Conservation (phyloP, 1,140 invertebrate species). For the Prorops nasuta region DNA sequence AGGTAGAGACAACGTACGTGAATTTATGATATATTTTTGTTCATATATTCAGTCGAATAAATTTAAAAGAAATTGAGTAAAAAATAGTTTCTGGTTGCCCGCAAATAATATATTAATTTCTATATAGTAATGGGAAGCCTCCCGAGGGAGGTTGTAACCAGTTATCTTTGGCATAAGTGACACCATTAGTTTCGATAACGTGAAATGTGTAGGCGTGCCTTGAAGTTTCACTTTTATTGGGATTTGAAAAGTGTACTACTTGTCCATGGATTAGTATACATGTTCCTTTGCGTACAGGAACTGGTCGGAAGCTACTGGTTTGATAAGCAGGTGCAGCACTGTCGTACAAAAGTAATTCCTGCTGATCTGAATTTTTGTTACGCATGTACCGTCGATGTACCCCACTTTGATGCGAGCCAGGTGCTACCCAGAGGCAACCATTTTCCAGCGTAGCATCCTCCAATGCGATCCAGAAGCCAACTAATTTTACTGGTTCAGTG, state of each 20-base stretch:
- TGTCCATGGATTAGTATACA: constrained; percentile 89
- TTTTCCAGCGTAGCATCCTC: constrained; percentile 91
- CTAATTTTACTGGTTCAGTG: constrained; percentile 70
- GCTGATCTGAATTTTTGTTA: constrained; percentile 65
- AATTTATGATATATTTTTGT: no score
- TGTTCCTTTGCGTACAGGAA: constrained; percentile 80
- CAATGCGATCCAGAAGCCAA: constrained; percentile 93
- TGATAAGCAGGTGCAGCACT: constrained; percentile 69
- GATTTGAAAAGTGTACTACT: constrained; percentile 89
- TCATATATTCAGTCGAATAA: no score
- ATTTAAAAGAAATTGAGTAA: no score
- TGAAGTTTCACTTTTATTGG: constrained; percentile 79
- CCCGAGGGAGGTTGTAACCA: constrained; percentile 75
- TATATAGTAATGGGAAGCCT: constrained; percentile 65
- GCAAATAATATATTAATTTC: no score
- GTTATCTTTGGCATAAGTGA: constrained; percentile 77
- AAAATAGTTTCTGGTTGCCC: no score
- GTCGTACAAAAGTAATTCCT: constrained; percentile 66
- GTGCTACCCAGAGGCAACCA: constrained; percentile 90
- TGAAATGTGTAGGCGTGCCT: constrained; percentile 96
- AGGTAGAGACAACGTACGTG: no score
- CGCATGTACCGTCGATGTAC: constrained; percentile 71
- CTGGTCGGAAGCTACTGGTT: constrained; percentile 72
- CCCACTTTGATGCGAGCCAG: constrained; percentile 84
- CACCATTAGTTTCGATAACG: constrained; percentile 77